Evolutionary conservation across 2,888 invertebrate genomes (phyloP).

Genomic region (Pyralis farinalis): DNA sequence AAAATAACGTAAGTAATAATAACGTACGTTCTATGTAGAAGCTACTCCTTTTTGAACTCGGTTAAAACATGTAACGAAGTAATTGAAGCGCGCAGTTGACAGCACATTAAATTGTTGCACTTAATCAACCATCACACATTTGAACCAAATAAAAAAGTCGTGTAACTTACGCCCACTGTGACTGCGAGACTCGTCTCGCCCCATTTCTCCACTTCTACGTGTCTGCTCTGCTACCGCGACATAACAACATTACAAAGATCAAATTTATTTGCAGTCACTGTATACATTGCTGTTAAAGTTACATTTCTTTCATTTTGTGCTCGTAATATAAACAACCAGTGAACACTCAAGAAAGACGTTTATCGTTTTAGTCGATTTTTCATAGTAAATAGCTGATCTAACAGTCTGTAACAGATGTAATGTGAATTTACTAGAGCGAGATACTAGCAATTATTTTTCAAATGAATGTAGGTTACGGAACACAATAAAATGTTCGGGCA

Average conservation of each 20-base stretch:
- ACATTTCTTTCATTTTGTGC: too few relatives aligned
- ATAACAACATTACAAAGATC: too few relatives aligned
- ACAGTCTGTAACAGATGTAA: constrained; percentile 58
- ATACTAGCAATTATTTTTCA: constrained; percentile 31
- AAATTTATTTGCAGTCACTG: too few relatives aligned
- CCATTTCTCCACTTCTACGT: not conserved
- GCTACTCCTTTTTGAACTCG: too few relatives aligned
- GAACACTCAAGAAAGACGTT: not conserved
- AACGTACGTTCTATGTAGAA: too few relatives aligned
- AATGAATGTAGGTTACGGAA: constrained; percentile 48
- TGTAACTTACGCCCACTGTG: not conserved
- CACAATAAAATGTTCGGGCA: constrained; percentile 35
- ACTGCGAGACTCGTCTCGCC: not conserved
- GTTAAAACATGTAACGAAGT: too few relatives aligned
- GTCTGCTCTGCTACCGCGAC: not conserved
- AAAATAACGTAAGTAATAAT: too few relatives aligned
- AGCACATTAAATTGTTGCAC: not conserved
- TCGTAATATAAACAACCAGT: too few relatives aligned
- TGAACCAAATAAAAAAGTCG: constrained; percentile 1
- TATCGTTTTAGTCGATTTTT: not conserved
- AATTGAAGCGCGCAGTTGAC: not conserved
- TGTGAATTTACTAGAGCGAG: constrained; percentile 42
- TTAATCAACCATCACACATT: not conserved
- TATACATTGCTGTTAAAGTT: too few relatives aligned
- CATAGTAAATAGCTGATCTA: constrained; percentile 41